A percentile compares a stretch with the other conserved stretches of the same genome.
Conservation (phyloP, 2,797 vertebrate genomes). For the Chelmon rostratus region DNA sequence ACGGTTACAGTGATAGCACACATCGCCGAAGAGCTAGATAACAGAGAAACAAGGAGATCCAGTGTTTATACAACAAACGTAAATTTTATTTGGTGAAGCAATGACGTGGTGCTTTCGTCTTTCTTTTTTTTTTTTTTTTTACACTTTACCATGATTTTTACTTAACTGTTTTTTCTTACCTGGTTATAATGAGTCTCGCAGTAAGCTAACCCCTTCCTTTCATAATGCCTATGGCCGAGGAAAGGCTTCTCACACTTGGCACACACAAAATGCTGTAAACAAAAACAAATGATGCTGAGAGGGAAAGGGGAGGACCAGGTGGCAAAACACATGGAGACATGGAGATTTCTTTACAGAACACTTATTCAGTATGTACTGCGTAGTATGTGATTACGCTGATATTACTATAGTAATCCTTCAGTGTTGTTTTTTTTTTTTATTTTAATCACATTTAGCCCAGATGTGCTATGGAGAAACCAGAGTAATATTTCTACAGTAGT, state of each 20-base stretch:
- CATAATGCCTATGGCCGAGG: constrained; percentile 98
- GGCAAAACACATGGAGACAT: constrained; percentile 8
- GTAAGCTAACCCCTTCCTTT: constrained; percentile 97
- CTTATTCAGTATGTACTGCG: not conserved
- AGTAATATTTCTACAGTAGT: not conserved
- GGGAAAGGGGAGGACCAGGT: constrained; percentile 1
- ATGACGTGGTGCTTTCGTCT: not conserved
- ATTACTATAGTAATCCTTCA: not conserved
- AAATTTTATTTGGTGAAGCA: constrained; percentile 1
- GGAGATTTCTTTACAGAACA: not conserved
- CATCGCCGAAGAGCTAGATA: constrained; percentile 95
- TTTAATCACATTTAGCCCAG: not conserved
- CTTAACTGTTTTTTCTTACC: constrained; percentile 80
- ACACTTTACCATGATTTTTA: not conserved
- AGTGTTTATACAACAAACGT: constrained; percentile 9
- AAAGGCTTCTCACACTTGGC: constrained; percentile 96
- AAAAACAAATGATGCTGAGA: constrained; percentile 53
- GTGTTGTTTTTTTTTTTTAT: not conserved
- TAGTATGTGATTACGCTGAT: not conserved
- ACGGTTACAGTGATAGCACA: constrained; percentile 99
- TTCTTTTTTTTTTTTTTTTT: not conserved
- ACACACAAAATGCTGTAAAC: constrained; percentile 87
- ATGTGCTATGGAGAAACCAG: not conserved
- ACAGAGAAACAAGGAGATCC: constrained; percentile 39
- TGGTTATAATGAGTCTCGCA: constrained; percentile 99